A percentile compares a stretch with the other conserved stretches of the same genome.
These are phyloP conservation scores for Poecilia gillii DNA, from an alignment of 2,797 vertebrate species.

Conservation along the genomic window DNA sequence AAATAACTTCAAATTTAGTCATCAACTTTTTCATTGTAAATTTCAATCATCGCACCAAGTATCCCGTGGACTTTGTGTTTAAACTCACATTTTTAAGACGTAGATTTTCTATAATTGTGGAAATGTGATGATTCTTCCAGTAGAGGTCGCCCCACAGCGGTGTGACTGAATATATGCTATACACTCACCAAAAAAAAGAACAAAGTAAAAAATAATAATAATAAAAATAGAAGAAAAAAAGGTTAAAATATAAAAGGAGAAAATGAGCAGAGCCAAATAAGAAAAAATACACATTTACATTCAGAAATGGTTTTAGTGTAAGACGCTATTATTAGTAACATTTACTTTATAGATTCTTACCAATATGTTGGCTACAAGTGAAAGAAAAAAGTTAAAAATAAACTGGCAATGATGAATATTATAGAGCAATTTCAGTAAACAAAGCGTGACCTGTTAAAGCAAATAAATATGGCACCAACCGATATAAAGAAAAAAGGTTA, in stretches of 20 bases:
- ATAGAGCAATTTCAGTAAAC: neutral
- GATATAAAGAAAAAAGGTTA: neutral
- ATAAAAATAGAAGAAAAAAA: accelerated
- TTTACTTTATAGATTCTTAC: neutral
- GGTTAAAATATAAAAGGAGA: no score
- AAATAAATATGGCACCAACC: neutral
- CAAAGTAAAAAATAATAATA: neutral
- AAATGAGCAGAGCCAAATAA: neutral
- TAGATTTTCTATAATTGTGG: neutral
- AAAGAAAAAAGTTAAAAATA: neutral
- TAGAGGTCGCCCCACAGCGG: constrained; percentile 62
- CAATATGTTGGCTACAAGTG: neutral
- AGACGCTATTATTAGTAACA: neutral
- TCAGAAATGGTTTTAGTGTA: neutral
- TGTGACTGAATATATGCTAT: neutral
- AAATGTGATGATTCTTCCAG: constrained; percentile 38
- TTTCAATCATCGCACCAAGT: neutral
- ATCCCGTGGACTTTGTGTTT: neutral
- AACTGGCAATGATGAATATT: neutral
- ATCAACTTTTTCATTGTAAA: neutral
- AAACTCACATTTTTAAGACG: neutral
- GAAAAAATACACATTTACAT: neutral
- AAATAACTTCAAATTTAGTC: neutral
- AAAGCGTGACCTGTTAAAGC: neutral
- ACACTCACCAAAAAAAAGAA: neutral